Conservation (phyloP, 2,888 invertebrate species). For the Cerastis leucographa region DNA sequence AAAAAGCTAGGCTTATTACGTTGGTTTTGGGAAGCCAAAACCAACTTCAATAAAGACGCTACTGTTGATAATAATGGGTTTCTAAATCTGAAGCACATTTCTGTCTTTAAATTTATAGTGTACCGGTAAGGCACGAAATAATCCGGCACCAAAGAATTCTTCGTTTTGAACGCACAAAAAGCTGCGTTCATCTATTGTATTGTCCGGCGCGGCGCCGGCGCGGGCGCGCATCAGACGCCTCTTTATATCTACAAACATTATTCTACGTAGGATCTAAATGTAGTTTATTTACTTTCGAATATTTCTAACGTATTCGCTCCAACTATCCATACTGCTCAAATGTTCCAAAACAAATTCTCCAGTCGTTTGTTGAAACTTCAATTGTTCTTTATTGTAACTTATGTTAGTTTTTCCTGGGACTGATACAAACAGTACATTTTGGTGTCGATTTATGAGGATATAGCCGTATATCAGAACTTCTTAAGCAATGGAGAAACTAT, state of each 20-base stretch:
- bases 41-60: background rate
- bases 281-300: slow-evolving; percentile 65
- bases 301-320: slow-evolving; percentile 54
- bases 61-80: background rate
- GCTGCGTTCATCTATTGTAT: background rate
- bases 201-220: no score
- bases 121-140: background rate
- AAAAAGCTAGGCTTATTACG: background rate
- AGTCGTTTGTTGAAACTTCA: slow-evolving; percentile 13
- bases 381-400: slow-evolving; percentile 32
- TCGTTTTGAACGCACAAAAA: slow-evolving; percentile 8
- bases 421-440: slow-evolving; percentile 52
- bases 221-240: slow-evolving; percentile 27
- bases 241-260: slow-evolving; percentile 60
- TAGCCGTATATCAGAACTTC: slow-evolving; percentile 21
- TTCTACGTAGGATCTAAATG: slow-evolving; percentile 62
- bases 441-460: slow-evolving; percentile 42
- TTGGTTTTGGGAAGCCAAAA: background rate
- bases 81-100: slow-evolving; percentile 2
- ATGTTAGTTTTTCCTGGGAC: slow-evolving; percentile 47
- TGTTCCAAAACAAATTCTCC: slow-evolving; percentile 17
- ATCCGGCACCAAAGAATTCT: background rate
- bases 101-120: background rate
- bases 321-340: slow-evolving; percentile 22
- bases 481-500: slow-evolving; percentile 36